Evolutionary conservation across 2,888 invertebrate genomes (phyloP), one percentile per base, ranked within the genome.

Genomic region (Meganola albula): DNA sequence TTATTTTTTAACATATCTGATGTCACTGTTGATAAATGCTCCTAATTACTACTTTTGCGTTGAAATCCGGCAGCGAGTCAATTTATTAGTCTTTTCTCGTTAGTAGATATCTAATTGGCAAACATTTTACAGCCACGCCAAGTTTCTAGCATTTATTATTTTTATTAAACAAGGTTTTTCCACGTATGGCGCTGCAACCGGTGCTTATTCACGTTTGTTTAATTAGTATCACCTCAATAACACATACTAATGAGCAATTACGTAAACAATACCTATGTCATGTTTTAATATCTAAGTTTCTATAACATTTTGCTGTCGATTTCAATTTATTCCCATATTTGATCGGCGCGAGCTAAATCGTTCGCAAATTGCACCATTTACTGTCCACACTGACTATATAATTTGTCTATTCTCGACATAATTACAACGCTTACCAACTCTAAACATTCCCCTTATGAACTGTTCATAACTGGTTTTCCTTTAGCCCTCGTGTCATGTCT

Each of bases 81-180:
- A 48, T 52, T 51, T 54, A 61, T 68, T 57, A 63, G 49, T 61
- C 55, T 62, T 58, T 60, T 61, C 44, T 52, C 48, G 46, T 42
- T 48, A 31, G 41, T 42, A 50, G 54, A 44, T 66, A 66, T 60
- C 66, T 62, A 58, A 48, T 46, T 36, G 40, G 44, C 44, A 34
- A 49, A 44, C 44, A 53, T 60, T 62, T 58, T 48, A 53, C 56
- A 47, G 48, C 56, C 55, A 59, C 61, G 58, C 64, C 59, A 60
- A 61, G 62, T 61, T 63, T 57, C 56, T 63, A 68, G 61, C 52
- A 69, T 74, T 67, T 60, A 62, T 68, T 73, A 67, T 70, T 74
- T 74, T 73, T 57, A 70, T 74, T 74, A 63, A 74, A 74, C 68
- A 70, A 61, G 65, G 66, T 53, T 52, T 72, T 74, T 67, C 71